A percentile compares a stretch with the other conserved stretches of the same genome.
Evolutionary conservation across 2,888 invertebrate species (phyloP).

Genomic region (Taphrorychus bicolor): DNA sequence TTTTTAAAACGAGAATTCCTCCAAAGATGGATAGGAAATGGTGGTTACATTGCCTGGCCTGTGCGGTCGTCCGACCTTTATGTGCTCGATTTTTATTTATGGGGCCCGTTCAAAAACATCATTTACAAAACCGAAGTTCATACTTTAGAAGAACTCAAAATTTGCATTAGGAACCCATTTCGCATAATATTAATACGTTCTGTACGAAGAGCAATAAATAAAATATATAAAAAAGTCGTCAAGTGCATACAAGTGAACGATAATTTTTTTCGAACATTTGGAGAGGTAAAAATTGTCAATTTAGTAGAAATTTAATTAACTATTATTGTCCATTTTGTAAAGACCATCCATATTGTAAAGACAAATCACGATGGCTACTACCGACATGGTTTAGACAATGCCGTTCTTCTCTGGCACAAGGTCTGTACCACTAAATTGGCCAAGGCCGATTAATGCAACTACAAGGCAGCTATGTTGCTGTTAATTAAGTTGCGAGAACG

Average conservation of each 20-base stretch:
- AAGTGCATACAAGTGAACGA: not conserved
- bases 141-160: not conserved
- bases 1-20: not conserved
- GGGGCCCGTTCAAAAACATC: not conserved
- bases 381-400: too few relatives aligned
- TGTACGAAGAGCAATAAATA: constrained; percentile 1
- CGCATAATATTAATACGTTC: not conserved
- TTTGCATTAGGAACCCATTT: not conserved
- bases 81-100: too few relatives aligned
- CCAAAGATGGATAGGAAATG: not conserved
- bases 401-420: too few relatives aligned
- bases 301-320: too few relatives aligned
- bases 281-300: too few relatives aligned
- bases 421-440: too few relatives aligned
- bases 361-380: too few relatives aligned
- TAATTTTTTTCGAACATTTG: not conserved
- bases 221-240: not conserved
- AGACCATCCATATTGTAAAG: too few relatives aligned
- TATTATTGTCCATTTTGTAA: too few relatives aligned
- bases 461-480: too few relatives aligned
- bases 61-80: not conserved
- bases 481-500: too few relatives aligned
- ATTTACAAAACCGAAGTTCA: not conserved
- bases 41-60: not conserved
- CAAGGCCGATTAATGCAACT: too few relatives aligned